phyloP scores from a whole-genome alignment of 2,113 vertebrate species.

The Rhinoptilus africanus region DNA sequence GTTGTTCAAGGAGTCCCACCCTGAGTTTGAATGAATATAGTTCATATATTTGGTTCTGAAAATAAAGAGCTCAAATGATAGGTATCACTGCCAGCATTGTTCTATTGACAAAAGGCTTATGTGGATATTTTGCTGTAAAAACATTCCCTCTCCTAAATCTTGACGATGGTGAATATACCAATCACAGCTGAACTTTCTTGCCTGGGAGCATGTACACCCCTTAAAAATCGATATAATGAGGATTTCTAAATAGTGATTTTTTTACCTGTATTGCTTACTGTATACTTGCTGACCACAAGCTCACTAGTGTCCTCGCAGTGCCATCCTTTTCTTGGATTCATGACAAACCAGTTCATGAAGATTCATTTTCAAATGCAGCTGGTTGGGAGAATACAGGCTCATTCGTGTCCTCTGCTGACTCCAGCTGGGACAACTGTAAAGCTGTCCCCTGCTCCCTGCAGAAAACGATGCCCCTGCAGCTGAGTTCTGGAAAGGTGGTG shows the following conservation, averaged over 20 bases:
- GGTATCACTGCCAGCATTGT: not conserved
- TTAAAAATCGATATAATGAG: not conserved
- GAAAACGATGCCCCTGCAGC: not conserved
- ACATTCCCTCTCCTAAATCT: not conserved
- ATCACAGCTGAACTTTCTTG: not conserved
- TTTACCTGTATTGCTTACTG: not conserved
- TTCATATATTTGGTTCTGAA: not conserved
- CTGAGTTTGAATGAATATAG: not conserved
- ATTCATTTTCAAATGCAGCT: not conserved
- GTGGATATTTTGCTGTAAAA: not conserved
- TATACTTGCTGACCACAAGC: not conserved
- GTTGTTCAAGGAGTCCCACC: not conserved
- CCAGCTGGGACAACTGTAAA: not conserved
- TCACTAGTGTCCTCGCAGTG: not conserved
- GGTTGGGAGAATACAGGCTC: not conserved
- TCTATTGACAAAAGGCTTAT: not conserved
- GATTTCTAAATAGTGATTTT: not conserved
- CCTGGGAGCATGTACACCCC: not conserved
- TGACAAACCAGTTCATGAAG: not conserved
- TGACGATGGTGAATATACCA: not conserved
- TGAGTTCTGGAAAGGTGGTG: not conserved
- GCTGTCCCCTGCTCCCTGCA: not conserved
- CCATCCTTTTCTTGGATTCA: not conserved
- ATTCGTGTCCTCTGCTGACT: not conserved
- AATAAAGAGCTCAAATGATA: not conserved